Conservation (phyloP, 2,888 invertebrate genomes). For the Boloria selene region DNA sequence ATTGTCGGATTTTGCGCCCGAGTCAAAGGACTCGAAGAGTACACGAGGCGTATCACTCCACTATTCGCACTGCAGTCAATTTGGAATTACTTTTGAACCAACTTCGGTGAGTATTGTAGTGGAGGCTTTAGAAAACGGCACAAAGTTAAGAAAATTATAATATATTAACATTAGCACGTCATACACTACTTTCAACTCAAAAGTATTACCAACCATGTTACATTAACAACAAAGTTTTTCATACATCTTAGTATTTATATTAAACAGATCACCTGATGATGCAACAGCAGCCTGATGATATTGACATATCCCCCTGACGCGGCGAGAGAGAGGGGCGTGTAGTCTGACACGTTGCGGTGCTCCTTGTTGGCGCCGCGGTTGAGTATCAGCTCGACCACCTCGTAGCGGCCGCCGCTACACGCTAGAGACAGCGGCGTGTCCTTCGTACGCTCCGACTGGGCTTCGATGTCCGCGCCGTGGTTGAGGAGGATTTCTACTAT, state of each 20-base stretch:
- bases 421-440: conserved; percentile 98
- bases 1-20: no score
- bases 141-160: no score
- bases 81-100: no score
- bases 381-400: conserved; percentile 95
- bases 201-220: no score
- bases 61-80: no score
- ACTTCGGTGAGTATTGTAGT: no score
- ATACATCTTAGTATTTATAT: neutral
- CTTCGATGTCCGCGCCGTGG: conserved; percentile 98
- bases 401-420: conserved; percentile 98
- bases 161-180: no score
- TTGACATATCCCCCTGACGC: conserved; percentile 99
- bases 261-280: conserved; percentile 85
- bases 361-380: conserved; percentile 97
- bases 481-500: conserved; percentile 96
- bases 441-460: conserved; percentile 99
- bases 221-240: no score
- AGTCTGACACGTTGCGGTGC: conserved; percentile 99
- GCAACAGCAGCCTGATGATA: conserved; percentile 96
- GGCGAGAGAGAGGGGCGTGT: conserved; percentile 98
- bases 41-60: no score
- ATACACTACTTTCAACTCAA: no score
- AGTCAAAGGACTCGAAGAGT: no score
- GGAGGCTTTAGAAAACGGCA: no score